phyloP scores from a whole-genome alignment of 2,888 invertebrate species.

The Drosophila nr. perissopoda region DNA sequence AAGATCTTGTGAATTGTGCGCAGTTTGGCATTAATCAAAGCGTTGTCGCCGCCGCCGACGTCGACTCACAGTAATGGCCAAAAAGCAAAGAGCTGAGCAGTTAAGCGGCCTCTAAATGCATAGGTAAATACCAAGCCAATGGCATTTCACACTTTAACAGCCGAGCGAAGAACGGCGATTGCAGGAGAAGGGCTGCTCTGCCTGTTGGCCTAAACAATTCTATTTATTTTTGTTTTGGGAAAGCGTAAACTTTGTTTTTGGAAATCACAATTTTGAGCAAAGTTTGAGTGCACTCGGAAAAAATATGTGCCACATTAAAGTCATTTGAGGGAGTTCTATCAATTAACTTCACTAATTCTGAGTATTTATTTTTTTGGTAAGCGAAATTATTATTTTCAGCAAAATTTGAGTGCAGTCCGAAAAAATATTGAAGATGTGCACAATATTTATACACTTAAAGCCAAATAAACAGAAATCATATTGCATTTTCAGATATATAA shows the following conservation, averaged over 20 bases:
- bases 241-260: constrained; percentile 77
- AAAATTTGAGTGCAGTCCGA: not conserved
- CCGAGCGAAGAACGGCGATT: constrained; percentile 30
- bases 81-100: constrained; percentile 23
- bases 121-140: constrained; percentile 70
- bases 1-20: constrained; percentile 69
- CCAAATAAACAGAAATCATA: not conserved
- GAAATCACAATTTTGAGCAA: constrained; percentile 67
- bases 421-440: not conserved
- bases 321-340: not conserved
- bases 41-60: constrained; percentile 62
- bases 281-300: constrained; percentile 21
- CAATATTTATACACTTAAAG: not conserved
- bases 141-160: constrained; percentile 79
- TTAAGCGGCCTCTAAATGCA: constrained; percentile 63
- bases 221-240: constrained; percentile 51
- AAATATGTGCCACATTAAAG: not conserved
- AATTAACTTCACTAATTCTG: not conserved
- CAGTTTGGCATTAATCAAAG: constrained; percentile 79
- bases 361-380: not conserved
- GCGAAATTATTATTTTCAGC: not conserved
- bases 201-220: constrained; percentile 68
- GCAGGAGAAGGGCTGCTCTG: constrained; percentile 27
- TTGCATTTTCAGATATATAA: not conserved
- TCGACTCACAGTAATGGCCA: constrained; percentile 61